phyloP scores from a whole-genome alignment of 2,888 invertebrate genomes.

The Leptopterna dolabrata region DNA sequence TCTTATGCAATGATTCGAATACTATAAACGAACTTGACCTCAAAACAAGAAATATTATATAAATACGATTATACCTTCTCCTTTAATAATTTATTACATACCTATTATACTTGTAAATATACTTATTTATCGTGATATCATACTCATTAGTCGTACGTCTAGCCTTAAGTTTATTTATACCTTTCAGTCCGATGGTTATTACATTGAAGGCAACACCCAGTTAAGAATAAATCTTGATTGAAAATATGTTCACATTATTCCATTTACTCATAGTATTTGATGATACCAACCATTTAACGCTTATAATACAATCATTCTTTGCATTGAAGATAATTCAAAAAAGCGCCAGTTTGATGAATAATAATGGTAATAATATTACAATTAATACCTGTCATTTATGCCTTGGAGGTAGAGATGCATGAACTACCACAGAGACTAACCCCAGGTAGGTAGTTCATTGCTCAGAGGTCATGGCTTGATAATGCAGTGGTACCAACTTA shows the following conservation, averaged over 20 bases:
- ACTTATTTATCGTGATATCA: constrained; percentile 11
- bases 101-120: constrained; percentile 3
- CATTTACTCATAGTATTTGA: not conserved
- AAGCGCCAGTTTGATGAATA: no score
- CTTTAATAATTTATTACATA: constrained; percentile 1
- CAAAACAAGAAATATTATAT: not conserved
- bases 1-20: constrained; percentile 20
- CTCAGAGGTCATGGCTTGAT: no score
- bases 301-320: not conserved
- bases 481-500: no score
- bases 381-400: no score
- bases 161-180: not conserved
- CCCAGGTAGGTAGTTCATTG: no score
- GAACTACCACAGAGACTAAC: no score
- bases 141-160: constrained; percentile 13
- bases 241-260: not conserved
- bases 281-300: not conserved
- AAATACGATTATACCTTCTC: not conserved
- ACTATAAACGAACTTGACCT: constrained; percentile 17
- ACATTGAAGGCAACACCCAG: not conserved
- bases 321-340: no score
- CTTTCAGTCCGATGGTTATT: not conserved
- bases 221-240: not conserved
- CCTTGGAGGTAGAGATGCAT: no score
- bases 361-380: no score